A percentile compares a stretch with the other conserved stretches of the same genome.
Conservation (phyloP, 2,888 invertebrate genomes). For the Platycnemis pennipes region DNA sequence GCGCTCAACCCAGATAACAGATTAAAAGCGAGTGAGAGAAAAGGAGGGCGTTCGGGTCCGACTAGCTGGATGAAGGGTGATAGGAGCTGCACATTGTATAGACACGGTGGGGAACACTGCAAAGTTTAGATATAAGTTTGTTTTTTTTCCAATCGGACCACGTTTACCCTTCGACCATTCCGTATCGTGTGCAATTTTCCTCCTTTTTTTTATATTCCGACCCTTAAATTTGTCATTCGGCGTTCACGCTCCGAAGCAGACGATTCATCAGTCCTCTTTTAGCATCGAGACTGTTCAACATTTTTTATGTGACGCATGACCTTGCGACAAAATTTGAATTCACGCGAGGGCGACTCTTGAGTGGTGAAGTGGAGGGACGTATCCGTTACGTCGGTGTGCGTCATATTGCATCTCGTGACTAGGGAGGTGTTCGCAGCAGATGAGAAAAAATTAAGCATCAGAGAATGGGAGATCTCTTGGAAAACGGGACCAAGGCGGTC, state of each 20-base stretch:
- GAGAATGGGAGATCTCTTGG: not conserved
- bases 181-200: not conserved
- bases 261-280: not conserved
- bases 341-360: not conserved
- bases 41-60: not conserved
- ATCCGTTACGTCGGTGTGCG: not conserved
- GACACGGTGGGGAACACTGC: not conserved
- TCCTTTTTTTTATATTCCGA: not conserved
- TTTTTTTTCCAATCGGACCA: not conserved
- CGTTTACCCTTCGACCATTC: not conserved
- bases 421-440: not conserved
- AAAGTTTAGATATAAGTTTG: not conserved
- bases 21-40: not conserved
- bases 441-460: not conserved
- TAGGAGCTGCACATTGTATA: no score
- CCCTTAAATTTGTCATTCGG: not conserved
- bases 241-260: not conserved
- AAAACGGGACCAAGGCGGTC: not conserved
- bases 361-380: not conserved
- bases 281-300: not conserved
- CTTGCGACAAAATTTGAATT: not conserved
- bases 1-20: conserved; percentile 12
- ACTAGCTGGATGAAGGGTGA: no score
- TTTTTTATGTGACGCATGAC: not conserved
- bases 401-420: not conserved